These are phyloP conservation scores for Callinectes sapidus DNA, from an alignment of 2,888 invertebrate species.

Conservation along the genomic window DNA sequence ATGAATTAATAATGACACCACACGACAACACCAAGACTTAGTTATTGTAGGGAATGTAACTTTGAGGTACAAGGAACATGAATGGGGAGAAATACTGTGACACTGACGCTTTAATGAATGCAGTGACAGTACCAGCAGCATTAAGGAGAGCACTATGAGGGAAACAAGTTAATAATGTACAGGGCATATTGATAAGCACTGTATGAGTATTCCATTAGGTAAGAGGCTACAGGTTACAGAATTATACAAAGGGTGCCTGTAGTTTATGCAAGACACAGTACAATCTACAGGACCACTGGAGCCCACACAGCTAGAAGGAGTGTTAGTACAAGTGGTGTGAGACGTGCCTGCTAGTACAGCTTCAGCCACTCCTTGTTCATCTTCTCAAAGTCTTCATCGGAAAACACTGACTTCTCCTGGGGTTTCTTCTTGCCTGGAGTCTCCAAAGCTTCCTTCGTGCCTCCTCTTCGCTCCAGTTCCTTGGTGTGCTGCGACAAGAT, in stretches of 20 bases:
- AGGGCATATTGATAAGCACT: background rate
- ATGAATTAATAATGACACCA: background rate
- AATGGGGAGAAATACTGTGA: background rate
- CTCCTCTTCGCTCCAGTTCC: slow-evolving; percentile 41
- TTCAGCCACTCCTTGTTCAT: slow-evolving; percentile 66
- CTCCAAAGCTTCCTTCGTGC: background rate
- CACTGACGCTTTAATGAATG: background rate
- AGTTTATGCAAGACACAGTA: background rate
- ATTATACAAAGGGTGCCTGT: background rate
- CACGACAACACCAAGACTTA: background rate
- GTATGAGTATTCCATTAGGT: background rate
- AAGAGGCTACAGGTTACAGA: background rate
- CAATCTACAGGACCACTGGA: background rate
- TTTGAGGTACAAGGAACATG: background rate
- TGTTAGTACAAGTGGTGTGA: background rate
- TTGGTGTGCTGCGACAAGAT: slow-evolving; percentile 50
- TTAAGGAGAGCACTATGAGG: too few species aligned
- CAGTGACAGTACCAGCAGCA: background rate
- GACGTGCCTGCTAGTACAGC: slow-evolving; percentile 23
- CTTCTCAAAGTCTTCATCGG: slow-evolving; percentile 70
- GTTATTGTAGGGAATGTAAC: background rate
- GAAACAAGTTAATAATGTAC: background rate
- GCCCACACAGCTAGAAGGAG: background rate
- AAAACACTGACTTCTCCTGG: slow-evolving; percentile 54
- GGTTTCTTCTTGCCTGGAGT: slow-evolving; percentile 22